A percentile compares a stretch with the other conserved stretches of the same genome.
Evolutionary conservation across 2,113 vertebrate genomes (phyloP).

Genomic region (Tachuris rubrigastra): DNA sequence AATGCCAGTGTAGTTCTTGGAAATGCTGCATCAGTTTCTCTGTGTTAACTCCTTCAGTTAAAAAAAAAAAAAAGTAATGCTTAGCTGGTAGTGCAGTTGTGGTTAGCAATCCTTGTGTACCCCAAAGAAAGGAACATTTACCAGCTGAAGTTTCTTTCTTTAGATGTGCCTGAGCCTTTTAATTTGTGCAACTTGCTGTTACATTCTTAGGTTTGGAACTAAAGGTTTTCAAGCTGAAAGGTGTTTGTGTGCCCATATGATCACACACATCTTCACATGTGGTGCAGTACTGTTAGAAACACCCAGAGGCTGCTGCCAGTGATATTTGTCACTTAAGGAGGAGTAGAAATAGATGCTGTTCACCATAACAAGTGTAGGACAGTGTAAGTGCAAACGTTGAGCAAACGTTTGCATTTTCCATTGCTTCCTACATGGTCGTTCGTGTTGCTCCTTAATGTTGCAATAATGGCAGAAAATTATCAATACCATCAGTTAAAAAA

Average conservation of each 20-base stretch:
- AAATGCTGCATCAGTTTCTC: background rate
- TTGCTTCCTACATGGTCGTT: background rate
- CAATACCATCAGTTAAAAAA: background rate
- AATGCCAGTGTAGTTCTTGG: constrained; percentile 1
- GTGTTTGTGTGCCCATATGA: background rate
- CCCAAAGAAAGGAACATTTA: background rate
- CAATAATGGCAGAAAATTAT: background rate
- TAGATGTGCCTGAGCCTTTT: background rate
- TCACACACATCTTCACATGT: background rate
- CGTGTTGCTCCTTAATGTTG: background rate
- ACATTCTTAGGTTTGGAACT: background rate
- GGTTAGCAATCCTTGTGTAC: background rate
- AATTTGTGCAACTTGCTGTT: background rate
- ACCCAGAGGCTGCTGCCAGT: background rate
- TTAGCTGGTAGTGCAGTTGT: background rate
- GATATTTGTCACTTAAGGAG: background rate
- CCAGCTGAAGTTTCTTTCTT: background rate
- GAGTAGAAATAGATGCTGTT: background rate
- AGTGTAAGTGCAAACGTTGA: background rate
- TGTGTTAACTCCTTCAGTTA: background rate
- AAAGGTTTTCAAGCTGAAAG: background rate
- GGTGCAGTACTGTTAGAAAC: background rate
- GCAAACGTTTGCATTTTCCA: background rate
- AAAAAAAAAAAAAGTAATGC: background rate
- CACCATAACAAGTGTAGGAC: background rate